Evolutionary conservation across 2,113 vertebrate species (phyloP).

Genomic region (Urocolius indicus): DNA sequence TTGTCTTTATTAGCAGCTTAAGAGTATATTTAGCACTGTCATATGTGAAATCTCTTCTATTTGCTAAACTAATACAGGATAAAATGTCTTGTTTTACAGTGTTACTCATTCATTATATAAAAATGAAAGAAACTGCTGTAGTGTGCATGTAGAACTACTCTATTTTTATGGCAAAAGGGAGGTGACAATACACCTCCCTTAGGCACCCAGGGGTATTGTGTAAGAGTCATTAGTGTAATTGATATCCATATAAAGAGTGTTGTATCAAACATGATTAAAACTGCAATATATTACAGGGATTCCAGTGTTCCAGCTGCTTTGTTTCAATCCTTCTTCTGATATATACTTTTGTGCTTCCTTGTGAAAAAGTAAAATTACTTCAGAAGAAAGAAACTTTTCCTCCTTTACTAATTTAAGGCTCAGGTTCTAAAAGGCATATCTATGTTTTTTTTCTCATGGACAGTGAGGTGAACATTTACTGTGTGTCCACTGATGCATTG

Average conservation of each 20-base stretch:
- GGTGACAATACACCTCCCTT: constrained; percentile 77
- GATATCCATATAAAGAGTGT: constrained; percentile 79
- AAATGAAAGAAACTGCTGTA: constrained; percentile 78
- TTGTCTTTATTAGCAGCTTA: constrained; percentile 84
- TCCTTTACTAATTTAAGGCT: constrained; percentile 22
- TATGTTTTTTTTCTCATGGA: neutral
- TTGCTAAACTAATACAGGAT: constrained; percentile 81
- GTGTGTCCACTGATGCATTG: neutral
- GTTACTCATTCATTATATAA: constrained; percentile 80
- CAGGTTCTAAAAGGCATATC: neutral
- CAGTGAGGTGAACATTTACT: neutral
- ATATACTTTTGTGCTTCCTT: constrained; percentile 43
- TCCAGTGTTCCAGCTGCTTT: constrained; percentile 75
- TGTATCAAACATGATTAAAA: constrained; percentile 83
- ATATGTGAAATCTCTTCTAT: constrained; percentile 79
- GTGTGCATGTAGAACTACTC: constrained; percentile 74
- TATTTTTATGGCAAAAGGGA: constrained; percentile 82
- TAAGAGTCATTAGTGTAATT: constrained; percentile 85
- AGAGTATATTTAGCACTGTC: constrained; percentile 84
- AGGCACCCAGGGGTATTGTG: constrained; percentile 77
- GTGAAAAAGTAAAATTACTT: constrained; percentile 69
- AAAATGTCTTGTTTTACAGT: constrained; percentile 83
- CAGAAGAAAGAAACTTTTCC: constrained; percentile 52
- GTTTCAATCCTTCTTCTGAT: constrained; percentile 70
- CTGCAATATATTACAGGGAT: constrained; percentile 75